phyloP scores from a whole-genome alignment of 2,113 vertebrate genomes.

The Petaurus breviceps region DNA sequence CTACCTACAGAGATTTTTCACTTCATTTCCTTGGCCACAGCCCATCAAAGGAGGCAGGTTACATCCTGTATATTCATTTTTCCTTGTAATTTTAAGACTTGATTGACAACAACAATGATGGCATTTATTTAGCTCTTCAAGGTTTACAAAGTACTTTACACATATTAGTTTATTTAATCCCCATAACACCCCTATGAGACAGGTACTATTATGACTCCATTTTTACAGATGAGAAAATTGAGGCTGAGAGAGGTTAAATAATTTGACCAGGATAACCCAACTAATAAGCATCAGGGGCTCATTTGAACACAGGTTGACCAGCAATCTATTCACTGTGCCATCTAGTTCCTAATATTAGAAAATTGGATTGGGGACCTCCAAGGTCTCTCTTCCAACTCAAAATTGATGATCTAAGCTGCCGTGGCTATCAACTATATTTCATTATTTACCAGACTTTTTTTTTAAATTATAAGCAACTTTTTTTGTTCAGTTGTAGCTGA shows the following conservation, averaged over 20 bases:
- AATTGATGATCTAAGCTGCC: not conserved
- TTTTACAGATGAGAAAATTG: not conserved
- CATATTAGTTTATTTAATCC: not conserved
- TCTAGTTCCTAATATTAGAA: not conserved
- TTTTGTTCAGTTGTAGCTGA: not conserved
- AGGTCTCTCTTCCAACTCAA: not conserved
- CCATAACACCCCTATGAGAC: not conserved
- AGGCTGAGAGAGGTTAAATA: not conserved
- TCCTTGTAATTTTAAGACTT: conserved; percentile 10
- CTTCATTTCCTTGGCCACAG: not conserved
- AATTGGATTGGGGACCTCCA: not conserved
- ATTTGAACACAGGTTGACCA: not conserved
- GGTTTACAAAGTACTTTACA: not conserved
- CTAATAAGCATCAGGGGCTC: not conserved
- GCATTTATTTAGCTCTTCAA: not conserved
- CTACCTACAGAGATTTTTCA: not conserved
- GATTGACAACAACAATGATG: not conserved
- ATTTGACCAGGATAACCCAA: not conserved
- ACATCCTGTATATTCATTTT: not conserved
- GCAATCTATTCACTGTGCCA: not conserved
- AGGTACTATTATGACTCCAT: not conserved
- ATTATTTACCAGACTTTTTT: not conserved
- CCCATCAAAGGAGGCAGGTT: not conserved
- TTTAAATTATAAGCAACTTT: not conserved
- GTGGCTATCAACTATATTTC: not conserved